phyloP scores from a whole-genome alignment of 2,888 invertebrate species.

The Mythimna loreyi region DNA sequence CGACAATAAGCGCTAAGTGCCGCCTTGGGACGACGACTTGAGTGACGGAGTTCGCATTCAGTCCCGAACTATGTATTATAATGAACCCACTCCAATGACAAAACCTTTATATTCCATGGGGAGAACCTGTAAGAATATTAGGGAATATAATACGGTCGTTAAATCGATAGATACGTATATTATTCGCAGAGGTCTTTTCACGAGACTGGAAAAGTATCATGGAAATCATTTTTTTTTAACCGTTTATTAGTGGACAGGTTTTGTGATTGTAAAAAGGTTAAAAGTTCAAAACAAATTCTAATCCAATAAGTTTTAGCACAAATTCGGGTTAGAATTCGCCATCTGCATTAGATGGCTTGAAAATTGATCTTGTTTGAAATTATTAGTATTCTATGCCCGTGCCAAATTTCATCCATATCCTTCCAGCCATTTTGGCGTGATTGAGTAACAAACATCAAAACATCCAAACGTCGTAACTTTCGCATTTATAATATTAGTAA shows the following conservation, averaged over 20 bases:
- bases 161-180: neutral
- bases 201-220: neutral
- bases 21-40: slow-evolving; percentile 14
- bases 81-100: slow-evolving; percentile 53
- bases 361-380: no score
- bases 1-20: slow-evolving; percentile 51
- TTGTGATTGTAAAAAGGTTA: no score
- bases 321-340: neutral
- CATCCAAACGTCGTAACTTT: no score
- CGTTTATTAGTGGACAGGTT: no score
- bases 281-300: neutral
- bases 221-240: no score
- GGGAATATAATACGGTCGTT: slow-evolving; percentile 26
- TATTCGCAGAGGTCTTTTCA: neutral
- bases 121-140: slow-evolving; percentile 30
- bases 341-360: neutral
- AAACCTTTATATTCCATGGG: slow-evolving; percentile 42
- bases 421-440: no score
- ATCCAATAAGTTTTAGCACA: neutral
- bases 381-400: no score
- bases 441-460: no score
- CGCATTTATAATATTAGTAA: no score
- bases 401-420: no score
- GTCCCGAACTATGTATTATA: slow-evolving; percentile 43
- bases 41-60: slow-evolving; percentile 27